phyloP scores from a whole-genome alignment of 2,797 vertebrate species.

The Propithecus perrieri region DNA sequence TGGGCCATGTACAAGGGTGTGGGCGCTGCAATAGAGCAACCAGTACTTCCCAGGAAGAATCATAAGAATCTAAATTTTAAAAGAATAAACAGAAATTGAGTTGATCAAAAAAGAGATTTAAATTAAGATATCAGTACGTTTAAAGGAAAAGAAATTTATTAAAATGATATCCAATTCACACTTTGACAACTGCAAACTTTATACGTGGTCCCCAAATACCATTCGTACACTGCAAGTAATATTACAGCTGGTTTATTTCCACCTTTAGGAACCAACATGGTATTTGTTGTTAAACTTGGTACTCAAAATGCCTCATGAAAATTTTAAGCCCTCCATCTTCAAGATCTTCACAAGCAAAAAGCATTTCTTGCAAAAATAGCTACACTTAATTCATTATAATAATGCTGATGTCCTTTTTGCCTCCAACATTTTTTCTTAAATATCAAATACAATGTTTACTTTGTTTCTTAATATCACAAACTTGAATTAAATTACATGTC shows the following conservation, averaged over 20 bases:
- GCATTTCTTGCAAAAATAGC: neutral
- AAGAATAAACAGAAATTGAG: neutral
- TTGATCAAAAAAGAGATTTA: neutral
- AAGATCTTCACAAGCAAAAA: slow-evolving; percentile 4
- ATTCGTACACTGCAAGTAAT: neutral
- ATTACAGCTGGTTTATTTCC: neutral
- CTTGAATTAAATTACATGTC: neutral
- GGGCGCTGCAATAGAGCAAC: rapidly evolving
- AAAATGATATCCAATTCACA: neutral
- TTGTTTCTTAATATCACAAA: slow-evolving; percentile 25
- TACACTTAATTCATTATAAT: neutral
- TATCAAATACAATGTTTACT: neutral
- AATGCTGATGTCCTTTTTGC: neutral
- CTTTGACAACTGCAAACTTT: neutral
- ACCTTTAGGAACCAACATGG: neutral
- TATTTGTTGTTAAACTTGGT: neutral
- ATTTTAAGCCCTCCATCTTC: neutral
- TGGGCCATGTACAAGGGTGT: neutral
- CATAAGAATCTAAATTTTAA: neutral
- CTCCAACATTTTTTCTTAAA: neutral
- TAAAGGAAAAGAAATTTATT: neutral
- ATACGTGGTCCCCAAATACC: neutral
- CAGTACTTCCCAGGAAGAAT: neutral
- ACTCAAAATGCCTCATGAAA: neutral
- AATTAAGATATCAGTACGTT: neutral